These are phyloP conservation scores for Plemyria rubiginata DNA, from an alignment of 2,888 invertebrate species.

Conservation along the genomic window DNA sequence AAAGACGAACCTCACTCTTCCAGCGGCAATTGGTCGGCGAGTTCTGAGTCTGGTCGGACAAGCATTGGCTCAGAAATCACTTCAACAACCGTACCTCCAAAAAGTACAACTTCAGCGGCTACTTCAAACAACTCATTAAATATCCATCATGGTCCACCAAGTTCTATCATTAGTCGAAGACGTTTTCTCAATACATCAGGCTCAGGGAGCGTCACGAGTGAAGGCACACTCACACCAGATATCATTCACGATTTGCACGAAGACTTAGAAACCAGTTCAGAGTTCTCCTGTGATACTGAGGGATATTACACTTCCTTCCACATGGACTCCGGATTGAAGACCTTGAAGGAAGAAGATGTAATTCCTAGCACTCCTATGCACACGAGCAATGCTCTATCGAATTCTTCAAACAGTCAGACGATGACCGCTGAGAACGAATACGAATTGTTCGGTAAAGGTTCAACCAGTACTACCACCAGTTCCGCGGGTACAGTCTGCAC, in stretches of 20 bases:
- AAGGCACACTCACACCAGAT: constrained; percentile 93
- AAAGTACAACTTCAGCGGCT: constrained; percentile 88
- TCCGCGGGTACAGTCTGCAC: constrained; percentile 96
- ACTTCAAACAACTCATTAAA: constrained; percentile 90
- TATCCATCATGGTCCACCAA: constrained; percentile 86
- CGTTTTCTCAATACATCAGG: constrained; percentile 90
- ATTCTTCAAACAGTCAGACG: constrained; percentile 88
- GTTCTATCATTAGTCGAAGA: constrained; percentile 88
- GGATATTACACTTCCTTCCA: constrained; percentile 99
- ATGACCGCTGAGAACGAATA: constrained; percentile 94
- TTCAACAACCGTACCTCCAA: constrained; percentile 87
- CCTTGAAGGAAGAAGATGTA: constrained; percentile 89
- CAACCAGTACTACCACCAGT: constrained; percentile 95
- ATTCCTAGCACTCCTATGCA: constrained; percentile 89
- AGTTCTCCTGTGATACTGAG: constrained; percentile 98
- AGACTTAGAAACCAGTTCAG: constrained; percentile 94
- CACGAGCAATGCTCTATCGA: constrained; percentile 88
- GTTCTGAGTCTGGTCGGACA: constrained; percentile 94
- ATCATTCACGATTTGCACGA: constrained; percentile 92
- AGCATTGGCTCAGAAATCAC: constrained; percentile 94
- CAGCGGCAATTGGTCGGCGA: constrained; percentile 97
- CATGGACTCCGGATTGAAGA: constrained; percentile 96
- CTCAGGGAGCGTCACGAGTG: constrained; percentile 93
- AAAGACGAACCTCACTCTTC: constrained; percentile 95
- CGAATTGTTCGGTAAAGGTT: constrained; percentile 95